Conservation (phyloP, 2,113 vertebrate genomes). For the Chunga burmeisteri region DNA sequence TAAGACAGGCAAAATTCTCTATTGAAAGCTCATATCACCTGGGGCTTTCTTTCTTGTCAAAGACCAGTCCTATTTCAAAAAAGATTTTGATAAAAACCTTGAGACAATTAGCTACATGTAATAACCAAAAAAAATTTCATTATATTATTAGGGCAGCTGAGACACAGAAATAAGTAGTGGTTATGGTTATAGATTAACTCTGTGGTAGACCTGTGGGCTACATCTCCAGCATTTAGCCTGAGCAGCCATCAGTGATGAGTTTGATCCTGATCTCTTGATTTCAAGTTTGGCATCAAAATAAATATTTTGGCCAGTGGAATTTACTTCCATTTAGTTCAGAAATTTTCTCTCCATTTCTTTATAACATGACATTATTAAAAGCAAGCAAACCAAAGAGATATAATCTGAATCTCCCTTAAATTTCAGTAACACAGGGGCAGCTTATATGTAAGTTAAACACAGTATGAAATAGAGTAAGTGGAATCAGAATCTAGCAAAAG, state of each 20-base stretch:
- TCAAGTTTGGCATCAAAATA: not conserved
- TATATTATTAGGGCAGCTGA: not conserved
- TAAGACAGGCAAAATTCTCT: not conserved
- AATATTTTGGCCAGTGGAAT: not conserved
- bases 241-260: not conserved
- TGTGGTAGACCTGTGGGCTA: not conserved
- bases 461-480: not conserved
- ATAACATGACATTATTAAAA: not conserved
- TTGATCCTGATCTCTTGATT: not conserved
- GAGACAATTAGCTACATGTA: not conserved
- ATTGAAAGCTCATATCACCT: not conserved
- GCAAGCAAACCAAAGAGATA: not conserved
- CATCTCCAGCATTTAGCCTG: not conserved
- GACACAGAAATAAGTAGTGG: not conserved
- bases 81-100: not conserved
- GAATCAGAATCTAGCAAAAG: not conserved
- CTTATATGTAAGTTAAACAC: not conserved
- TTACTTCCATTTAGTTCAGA: not conserved
- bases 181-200: not conserved
- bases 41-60: not conserved
- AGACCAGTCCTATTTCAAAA: not conserved
- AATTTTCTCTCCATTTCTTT: not conserved
- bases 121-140: not conserved
- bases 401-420: not conserved
- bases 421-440: not conserved